Percentiles rank a stretch among this genome's conserved stretches.
Evolutionary conservation across 2,888 invertebrate species (phyloP).

Genomic region (Eilema griseolum): DNA sequence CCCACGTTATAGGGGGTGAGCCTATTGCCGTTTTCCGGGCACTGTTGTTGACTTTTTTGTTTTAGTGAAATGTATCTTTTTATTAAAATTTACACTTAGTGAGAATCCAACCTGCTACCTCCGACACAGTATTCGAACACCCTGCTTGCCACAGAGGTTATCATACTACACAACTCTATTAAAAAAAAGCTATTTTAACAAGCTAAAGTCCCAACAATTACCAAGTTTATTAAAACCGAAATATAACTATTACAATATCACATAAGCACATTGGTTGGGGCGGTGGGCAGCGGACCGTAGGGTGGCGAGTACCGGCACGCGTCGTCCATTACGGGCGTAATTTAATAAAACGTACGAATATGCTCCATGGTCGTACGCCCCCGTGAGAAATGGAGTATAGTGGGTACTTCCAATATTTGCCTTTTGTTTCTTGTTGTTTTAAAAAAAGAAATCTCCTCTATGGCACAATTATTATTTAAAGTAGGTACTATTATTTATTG

Average conservation of each 20-base stretch:
- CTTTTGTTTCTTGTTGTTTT: background rate
- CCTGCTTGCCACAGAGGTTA: no score
- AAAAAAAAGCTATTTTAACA: no score
- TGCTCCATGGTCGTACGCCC: slow-evolving; percentile 28
- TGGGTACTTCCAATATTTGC: slow-evolving; percentile 4
- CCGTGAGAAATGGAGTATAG: slow-evolving; percentile 13
- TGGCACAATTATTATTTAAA: no score
- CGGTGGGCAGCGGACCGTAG: slow-evolving; percentile 18
- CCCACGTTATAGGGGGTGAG: no score
- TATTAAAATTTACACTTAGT: no score
- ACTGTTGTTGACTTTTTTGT: no score
- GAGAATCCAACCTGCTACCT: no score
- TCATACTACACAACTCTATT: no score
- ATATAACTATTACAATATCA: slow-evolving; percentile 15
- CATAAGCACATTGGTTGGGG: slow-evolving; percentile 6
- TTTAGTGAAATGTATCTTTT: no score
- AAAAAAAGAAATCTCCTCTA: background rate
- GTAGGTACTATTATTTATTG: no score
- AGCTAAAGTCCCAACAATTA: slow-evolving; percentile 2
- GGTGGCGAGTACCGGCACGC: slow-evolving; percentile 56
- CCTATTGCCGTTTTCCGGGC: no score
- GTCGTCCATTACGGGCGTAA: slow-evolving; percentile 69
- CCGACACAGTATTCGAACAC: no score
- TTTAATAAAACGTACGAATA: slow-evolving; percentile 70
- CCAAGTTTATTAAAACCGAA: background rate